A percentile compares a stretch with the other conserved stretches of the same genome.
phyloP scores from a whole-genome alignment of 2,888 invertebrate species.

The Trimorus sp. region DNA sequence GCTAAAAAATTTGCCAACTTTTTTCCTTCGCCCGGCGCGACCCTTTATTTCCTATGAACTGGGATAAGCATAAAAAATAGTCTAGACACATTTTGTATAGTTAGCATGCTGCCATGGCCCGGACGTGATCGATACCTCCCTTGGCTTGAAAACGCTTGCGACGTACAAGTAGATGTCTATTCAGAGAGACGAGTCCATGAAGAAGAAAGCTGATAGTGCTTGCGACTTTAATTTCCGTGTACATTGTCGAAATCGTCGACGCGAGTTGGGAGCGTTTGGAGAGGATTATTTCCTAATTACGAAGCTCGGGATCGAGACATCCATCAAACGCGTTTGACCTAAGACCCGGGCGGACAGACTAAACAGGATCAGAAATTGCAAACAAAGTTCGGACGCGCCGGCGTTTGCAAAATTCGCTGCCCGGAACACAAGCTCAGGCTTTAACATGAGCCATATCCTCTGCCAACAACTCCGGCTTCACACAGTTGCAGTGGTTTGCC shows the following conservation, averaged over 20 bases:
- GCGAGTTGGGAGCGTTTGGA: no score
- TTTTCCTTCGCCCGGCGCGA: constrained; percentile 31
- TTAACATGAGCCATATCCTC: constrained; percentile 4
- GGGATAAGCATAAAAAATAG: constrained; percentile 76
- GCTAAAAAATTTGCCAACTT: constrained; percentile 32
- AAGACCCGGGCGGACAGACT: no score
- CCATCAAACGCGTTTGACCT: no score
- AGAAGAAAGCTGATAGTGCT: constrained; percentile 23
- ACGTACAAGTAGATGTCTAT: constrained; percentile 46
- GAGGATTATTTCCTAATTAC: no score
- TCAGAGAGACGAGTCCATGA: constrained; percentile 40
- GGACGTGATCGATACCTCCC: constrained; percentile 70
- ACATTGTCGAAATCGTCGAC: background rate
- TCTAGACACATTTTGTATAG: constrained; percentile 75
- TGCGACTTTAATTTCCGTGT: constrained; percentile 8
- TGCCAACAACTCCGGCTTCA: constrained; percentile 8
- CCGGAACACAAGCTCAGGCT: background rate
- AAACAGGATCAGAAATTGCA: no score
- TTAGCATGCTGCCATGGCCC: constrained; percentile 70
- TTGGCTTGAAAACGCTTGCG: constrained; percentile 37
- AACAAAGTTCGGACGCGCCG: no score
- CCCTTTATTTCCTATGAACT: constrained; percentile 73
- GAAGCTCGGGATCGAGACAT: no score
- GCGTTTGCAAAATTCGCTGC: background rate
- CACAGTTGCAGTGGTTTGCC: constrained; percentile 29